Evolutionary conservation across 2,113 vertebrate species (phyloP).

Genomic region (Pseudopipra pipra): DNA sequence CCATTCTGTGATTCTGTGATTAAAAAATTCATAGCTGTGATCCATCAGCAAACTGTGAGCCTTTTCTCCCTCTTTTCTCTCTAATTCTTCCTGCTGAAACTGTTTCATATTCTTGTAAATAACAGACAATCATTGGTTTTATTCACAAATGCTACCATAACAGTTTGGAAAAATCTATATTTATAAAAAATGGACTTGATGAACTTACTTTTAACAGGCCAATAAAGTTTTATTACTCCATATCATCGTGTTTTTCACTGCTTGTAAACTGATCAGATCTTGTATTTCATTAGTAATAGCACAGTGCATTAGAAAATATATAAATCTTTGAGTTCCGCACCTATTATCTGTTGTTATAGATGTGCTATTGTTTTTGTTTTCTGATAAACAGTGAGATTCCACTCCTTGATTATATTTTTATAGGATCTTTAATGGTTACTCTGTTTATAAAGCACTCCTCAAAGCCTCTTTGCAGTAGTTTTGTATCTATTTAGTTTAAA

Average conservation of each 20-base stretch:
- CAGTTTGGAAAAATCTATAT: constrained; percentile 18
- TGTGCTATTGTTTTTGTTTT: not conserved
- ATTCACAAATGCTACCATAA: constrained; percentile 51
- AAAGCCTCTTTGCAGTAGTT: not conserved
- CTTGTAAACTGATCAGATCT: not conserved
- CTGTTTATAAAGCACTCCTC: not conserved
- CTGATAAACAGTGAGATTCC: not conserved
- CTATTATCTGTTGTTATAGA: not conserved
- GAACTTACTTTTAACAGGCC: constrained; percentile 60
- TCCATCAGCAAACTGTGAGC: constrained; percentile 32
- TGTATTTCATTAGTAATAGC: not conserved
- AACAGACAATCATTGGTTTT: constrained; percentile 48
- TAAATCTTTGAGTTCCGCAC: not conserved
- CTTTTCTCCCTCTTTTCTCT: not conserved
- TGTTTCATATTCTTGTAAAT: constrained; percentile 49
- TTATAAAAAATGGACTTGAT: constrained; percentile 45
- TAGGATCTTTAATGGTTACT: not conserved
- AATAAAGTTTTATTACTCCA: constrained; percentile 75
- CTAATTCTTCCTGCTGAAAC: not conserved
- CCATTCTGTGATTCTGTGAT: not conserved
- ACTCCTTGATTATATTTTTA: not conserved
- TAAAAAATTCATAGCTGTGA: constrained; percentile 19
- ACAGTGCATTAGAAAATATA: not conserved
- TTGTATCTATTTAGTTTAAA: not conserved
- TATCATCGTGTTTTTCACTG: constrained; percentile 55